phyloP scores from a whole-genome alignment of 2,888 invertebrate genomes.

The Lepetodrilus schrolli region DNA sequence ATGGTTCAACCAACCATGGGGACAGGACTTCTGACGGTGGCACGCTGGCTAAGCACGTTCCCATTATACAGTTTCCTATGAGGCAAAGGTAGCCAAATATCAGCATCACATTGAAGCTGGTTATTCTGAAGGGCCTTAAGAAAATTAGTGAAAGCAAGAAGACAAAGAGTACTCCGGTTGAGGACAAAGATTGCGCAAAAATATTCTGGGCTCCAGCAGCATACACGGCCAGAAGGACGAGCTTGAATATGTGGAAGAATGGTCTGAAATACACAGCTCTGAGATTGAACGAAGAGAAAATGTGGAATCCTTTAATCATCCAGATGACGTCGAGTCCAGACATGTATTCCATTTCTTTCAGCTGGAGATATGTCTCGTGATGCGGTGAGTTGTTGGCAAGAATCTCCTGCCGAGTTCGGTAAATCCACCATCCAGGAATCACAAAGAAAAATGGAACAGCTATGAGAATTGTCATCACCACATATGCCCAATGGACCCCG shows the following conservation, averaged over 20 bases:
- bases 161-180: conserved; percentile 48
- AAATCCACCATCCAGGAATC: conserved; percentile 64
- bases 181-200: conserved; percentile 53
- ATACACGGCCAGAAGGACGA: conserved; percentile 56
- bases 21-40: conserved; percentile 40
- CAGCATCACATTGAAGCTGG: conserved; percentile 61
- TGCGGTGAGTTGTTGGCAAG: conserved; percentile 56
- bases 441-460: conserved; percentile 54
- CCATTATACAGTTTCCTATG: conserved; percentile 55
- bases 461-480: conserved; percentile 52
- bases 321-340: conserved; percentile 69
- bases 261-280: conserved; percentile 63
- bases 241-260: conserved; percentile 53
- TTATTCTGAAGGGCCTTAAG: conserved; percentile 64
- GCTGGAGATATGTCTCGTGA: conserved; percentile 67
- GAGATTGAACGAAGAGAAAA: conserved; percentile 68
- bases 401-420: conserved; percentile 55
- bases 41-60: conserved; percentile 49
- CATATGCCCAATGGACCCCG: conserved; percentile 61
- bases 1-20: conserved; percentile 60
- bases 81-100: conserved; percentile 56
- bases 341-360: conserved; percentile 71
- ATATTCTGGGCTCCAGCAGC: conserved; percentile 57
- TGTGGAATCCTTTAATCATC: conserved; percentile 61
- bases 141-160: conserved; percentile 47